Evolutionary conservation across 2,888 invertebrate genomes (phyloP), one percentile per base, ranked within the genome.

Genomic region (Oxystoma pomonae): DNA sequence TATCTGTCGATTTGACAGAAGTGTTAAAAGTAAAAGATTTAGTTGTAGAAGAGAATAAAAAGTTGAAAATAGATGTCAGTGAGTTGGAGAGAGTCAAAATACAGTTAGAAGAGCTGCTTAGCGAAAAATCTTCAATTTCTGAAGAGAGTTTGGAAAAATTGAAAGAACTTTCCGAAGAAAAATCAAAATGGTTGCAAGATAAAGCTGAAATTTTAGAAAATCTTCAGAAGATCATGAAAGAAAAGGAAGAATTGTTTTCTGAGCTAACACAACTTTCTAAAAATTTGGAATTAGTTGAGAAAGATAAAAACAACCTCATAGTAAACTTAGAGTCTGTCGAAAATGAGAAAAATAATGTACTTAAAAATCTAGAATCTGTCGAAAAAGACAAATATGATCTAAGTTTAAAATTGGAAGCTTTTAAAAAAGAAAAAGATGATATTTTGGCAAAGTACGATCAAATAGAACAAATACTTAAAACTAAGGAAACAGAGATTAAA

Each of bases 171-270:
- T 12, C 20, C 18, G 22, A 61, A 61, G 62, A 63, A 20, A 65
- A 65, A 21, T 22, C 60, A 1, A 60, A 52, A n/a, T 59, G 64
- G 9, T 21, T 57, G 3, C 12, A 20, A 3, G 63, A 65, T 20
- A 61, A 58, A 16, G 50, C 51, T 5, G 61, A 65, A 57, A 64
- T 65, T 58, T 53, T 65, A 51, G 62, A 65, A 62, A 65, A 58
- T 50, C 57, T 67, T 20, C 67, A 68, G 56, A 65, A 62, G 35
- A 49, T 63, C 50, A 65, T 64, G 16, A 62, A 63, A 16, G 67
- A 65, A 60, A 64, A 67, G 35, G 62, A 69, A 55, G 59, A 60
- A 35, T 55, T 65, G 1, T 62, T 65, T 55, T 50, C 50, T 1
- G 63, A 65, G 53, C 7, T 53, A 17, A 19, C 16, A 3, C 60